Evolutionary conservation across 1,140 invertebrate genomes (phyloP).

Genomic region (Panagrolaimus sp.): DNA sequence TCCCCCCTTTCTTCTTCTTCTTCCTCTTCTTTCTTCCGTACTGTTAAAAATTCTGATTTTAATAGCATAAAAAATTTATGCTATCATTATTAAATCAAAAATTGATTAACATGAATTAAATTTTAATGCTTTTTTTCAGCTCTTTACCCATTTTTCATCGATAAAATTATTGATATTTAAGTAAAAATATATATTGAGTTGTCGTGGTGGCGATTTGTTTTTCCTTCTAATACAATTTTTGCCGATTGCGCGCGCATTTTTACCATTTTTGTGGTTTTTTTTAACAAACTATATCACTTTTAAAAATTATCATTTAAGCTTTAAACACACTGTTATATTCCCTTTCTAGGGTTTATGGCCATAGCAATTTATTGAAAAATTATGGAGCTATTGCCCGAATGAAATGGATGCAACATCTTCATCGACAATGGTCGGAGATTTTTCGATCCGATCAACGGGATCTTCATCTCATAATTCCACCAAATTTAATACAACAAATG

Average conservation of each 20-base stretch:
- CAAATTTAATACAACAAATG: conserved; percentile 12
- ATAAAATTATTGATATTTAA: conserved; percentile 18
- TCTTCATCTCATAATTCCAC: not conserved
- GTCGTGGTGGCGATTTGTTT: conserved; percentile 12
- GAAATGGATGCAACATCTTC: conserved; percentile 16
- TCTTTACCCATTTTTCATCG: too few species aligned
- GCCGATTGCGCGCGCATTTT: conserved; percentile 15
- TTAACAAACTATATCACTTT: not conserved
- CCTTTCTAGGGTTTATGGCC: conserved; percentile 12
- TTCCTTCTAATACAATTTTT: not conserved
- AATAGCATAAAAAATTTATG: too few species aligned
- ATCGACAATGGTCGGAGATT: conserved; percentile 15
- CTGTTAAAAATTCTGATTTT: too few species aligned
- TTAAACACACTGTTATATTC: not conserved
- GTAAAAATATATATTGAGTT: not conserved
- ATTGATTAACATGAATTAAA: too few species aligned
- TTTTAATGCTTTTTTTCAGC: too few species aligned
- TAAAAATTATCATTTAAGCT: not conserved
- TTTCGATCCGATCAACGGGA: conserved; percentile 1
- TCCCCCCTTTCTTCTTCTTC: too few species aligned
- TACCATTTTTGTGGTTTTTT: conserved; percentile 1
- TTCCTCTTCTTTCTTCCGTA: too few species aligned
- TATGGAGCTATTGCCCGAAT: conserved; percentile 13
- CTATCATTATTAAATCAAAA: too few species aligned
- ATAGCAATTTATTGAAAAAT: not conserved